Percentiles rank a stretch among this genome's conserved stretches.
These are phyloP conservation scores for Noctilio leporinus DNA, from an alignment of 2,113 vertebrate species.

Conservation along the genomic window DNA sequence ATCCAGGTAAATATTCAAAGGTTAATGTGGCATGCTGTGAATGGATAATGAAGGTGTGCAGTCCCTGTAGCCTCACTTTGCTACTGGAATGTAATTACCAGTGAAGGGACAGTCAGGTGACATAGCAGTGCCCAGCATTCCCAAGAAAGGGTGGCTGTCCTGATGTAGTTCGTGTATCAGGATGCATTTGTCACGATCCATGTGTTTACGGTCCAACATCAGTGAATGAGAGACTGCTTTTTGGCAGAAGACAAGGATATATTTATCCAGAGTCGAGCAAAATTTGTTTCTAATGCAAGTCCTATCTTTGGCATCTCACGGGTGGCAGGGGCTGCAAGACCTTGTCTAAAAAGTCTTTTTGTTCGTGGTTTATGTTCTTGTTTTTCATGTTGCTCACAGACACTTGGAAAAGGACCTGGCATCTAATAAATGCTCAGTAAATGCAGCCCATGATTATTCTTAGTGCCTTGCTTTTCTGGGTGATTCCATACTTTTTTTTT, in stretches of 20 bases:
- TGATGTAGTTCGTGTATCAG: not conserved
- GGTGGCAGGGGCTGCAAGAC: not conserved
- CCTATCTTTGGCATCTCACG: not conserved
- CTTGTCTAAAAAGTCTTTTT: not conserved
- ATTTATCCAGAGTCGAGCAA: not conserved
- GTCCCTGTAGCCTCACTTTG: constrained; percentile 36
- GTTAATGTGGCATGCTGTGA: constrained; percentile 34
- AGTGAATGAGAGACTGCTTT: not conserved
- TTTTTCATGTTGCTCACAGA: not conserved
- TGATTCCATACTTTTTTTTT: not conserved
- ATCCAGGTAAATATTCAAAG: constrained; percentile 53
- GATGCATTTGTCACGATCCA: not conserved
- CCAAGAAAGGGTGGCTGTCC: not conserved
- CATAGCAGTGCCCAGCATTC: not conserved
- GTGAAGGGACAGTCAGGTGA: not conserved
- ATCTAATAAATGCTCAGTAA: not conserved
- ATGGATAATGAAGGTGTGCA: constrained; percentile 33
- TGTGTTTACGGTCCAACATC: not conserved
- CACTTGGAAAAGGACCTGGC: not conserved
- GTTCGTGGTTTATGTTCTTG: not conserved
- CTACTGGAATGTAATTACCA: constrained; percentile 22
- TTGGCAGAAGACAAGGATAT: constrained; percentile 9
- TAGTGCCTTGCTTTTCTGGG: not conserved
- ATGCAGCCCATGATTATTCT: not conserved
- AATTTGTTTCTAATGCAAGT: not conserved